A percentile compares a stretch with the other conserved stretches of the same genome.
These are phyloP conservation scores for Carcinoscorpius rotundicauda DNA, from an alignment of 1,140 invertebrate genomes.

Conservation along the genomic window DNA sequence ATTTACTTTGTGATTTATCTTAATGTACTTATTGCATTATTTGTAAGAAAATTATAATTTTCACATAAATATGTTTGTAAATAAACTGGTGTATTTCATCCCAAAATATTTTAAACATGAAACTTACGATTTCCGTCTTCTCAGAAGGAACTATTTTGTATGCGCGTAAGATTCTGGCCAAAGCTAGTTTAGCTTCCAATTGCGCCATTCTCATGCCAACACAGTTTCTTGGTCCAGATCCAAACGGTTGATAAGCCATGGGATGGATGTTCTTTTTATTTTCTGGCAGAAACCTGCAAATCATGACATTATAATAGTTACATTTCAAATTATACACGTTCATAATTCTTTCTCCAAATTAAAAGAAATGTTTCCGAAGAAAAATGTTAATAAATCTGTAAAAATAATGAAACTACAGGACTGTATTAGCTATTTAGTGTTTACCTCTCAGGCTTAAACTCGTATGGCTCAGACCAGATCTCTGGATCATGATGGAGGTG, in stretches of 20 bases:
- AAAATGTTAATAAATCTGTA: no score
- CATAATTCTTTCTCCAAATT: neutral
- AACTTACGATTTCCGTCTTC: no score
- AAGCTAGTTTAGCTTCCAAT: constrained; percentile 17
- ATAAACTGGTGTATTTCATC: no score
- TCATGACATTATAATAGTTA: neutral
- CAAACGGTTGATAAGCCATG: constrained; percentile 28
- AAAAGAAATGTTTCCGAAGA: neutral
- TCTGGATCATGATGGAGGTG: constrained; percentile 34
- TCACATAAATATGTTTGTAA: no score
- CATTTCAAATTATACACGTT: neutral
- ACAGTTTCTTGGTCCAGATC: constrained; percentile 31
- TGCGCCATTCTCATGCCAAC: constrained; percentile 30
- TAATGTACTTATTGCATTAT: no score
- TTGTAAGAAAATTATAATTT: no score
- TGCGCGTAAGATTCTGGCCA: constrained; percentile 15
- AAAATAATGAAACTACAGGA: no score
- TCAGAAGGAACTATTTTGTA: constrained; percentile 4
- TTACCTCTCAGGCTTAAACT: constrained; percentile 36
- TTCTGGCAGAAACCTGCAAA: constrained; percentile 8
- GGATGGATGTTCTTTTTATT: constrained; percentile 1
- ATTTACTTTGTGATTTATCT: no score
- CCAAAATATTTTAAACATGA: no score
- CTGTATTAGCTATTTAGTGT: neutral
- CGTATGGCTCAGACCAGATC: constrained; percentile 35